A percentile compares a stretch with the other conserved stretches of the same genome.
phyloP scores from a whole-genome alignment of 2,797 vertebrate genomes.

The Molossus alvarezi region DNA sequence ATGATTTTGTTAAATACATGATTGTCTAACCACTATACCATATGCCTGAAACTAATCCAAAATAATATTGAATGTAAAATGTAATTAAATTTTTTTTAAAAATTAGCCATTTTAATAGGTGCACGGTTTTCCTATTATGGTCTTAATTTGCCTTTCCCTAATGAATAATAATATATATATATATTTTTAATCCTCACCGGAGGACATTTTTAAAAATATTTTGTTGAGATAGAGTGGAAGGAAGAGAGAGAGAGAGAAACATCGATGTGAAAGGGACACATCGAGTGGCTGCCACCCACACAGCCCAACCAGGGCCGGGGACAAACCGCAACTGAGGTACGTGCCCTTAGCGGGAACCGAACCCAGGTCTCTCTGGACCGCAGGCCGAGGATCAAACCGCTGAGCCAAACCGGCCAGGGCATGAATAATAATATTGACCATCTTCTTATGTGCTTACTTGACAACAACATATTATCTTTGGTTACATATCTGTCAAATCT shows the following conservation, averaged over 20 bases:
- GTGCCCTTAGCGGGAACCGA: too few relatives aligned
- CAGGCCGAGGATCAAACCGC: too few relatives aligned
- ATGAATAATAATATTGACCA: background rate
- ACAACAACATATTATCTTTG: background rate
- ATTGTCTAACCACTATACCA: background rate
- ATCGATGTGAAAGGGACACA: too few relatives aligned
- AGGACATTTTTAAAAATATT: too few relatives aligned
- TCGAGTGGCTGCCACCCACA: too few relatives aligned
- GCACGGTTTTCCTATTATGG: background rate
- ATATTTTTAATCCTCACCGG: too few relatives aligned
- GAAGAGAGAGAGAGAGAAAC: too few relatives aligned
- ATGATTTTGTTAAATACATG: background rate
- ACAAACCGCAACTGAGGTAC: too few relatives aligned
- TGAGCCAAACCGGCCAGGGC: too few relatives aligned
- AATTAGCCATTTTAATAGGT: background rate
- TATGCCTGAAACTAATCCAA: background rate
- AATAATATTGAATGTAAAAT: background rate
- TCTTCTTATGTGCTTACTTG: background rate
- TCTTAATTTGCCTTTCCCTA: conserved; percentile 6
- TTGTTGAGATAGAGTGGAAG: too few relatives aligned
- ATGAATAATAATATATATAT: background rate
- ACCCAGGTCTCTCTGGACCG: too few relatives aligned
- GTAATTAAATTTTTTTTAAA: background rate
- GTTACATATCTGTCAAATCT: background rate
- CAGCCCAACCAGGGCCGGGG: too few relatives aligned